Evolutionary conservation across 2,113 vertebrate species (phyloP), one percentile per base, ranked within the genome.

Genomic region (Lichenostomus cassidix): DNA sequence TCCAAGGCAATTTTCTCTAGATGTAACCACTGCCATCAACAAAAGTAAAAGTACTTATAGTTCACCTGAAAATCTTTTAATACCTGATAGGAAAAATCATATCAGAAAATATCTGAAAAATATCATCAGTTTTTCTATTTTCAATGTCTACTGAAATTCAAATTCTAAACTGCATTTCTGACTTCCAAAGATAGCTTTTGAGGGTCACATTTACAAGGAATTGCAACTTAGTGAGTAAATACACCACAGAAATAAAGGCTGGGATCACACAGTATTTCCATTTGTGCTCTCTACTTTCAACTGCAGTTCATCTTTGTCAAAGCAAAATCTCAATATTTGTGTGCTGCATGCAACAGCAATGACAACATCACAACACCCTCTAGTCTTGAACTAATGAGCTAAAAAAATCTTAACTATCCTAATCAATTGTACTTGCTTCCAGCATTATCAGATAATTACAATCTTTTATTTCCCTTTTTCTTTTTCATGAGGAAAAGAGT

Each of bases 1-100:
- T 95, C 35, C n/a, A 52, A 82, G 94, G 47, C 79, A 55, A 88
- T 41, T 95, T 88, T 19, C 42, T 95, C 47, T 60, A 75, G 39
- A 70, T 35, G 6, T 58, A 92, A 90, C 50, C n/a, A 71, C 19
- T 82, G 10, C 60, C n/a, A 80, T 41, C 59, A 33, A 65, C 55
- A 89, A 83, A 79, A 74, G 4, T 49, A 69, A 42, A 74, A 85
- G 83, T 71, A 39, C 19, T 77, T 92, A 44, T 3, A 84, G 16
- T 12, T 68, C 31, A 69, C 47, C 21, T 87, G 70, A 79, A 88
- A 82, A 22, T 81, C 39, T 90, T 90, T 67, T 63, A 82, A 58
- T 15, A 46, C 37, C 25, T 67, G 42, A 67, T 25, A 71, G 10
- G 15, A 80, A 35, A 90, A 85, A 85, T 49, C n/a, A 62, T 9